Percentiles rank a stretch among this genome's conserved stretches.
These are phyloP conservation scores for Hormaphis cornu DNA, from an alignment of 1,140 invertebrate species.

Conservation along the genomic window DNA sequence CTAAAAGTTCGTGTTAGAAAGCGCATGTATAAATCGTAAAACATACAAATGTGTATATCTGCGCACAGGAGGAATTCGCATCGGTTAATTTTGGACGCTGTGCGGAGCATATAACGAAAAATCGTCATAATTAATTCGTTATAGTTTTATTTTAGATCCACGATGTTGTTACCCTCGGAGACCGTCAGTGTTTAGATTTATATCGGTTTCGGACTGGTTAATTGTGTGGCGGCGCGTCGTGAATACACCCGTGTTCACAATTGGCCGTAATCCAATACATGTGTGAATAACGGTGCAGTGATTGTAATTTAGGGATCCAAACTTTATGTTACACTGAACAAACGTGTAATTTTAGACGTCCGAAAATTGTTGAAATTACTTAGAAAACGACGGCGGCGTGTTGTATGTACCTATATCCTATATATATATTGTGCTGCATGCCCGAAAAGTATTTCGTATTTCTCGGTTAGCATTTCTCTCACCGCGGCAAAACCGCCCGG, in stretches of 20 bases:
- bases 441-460: neutral
- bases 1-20: too few species aligned
- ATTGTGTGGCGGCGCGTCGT: neutral
- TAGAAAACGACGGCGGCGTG: too few species aligned
- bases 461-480: neutral
- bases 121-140: neutral
- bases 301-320: neutral
- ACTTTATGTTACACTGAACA: neutral
- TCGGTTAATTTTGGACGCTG: neutral
- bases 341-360: slow-evolving; percentile 11
- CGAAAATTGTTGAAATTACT: neutral
- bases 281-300: neutral
- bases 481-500: too few species aligned
- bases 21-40: neutral
- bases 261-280: slow-evolving; percentile 9
- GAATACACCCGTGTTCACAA: neutral
- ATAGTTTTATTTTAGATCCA: neutral
- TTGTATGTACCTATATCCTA: too few species aligned
- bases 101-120: neutral
- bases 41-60: neutral
- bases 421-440: too few species aligned
- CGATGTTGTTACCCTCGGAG: neutral
- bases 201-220: slow-evolving; percentile 18
- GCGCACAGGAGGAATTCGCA: too few species aligned
- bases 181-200: neutral